These are phyloP conservation scores for Urophycis tenuis DNA, from an alignment of 2,797 vertebrate genomes.

Conservation along the genomic window DNA sequence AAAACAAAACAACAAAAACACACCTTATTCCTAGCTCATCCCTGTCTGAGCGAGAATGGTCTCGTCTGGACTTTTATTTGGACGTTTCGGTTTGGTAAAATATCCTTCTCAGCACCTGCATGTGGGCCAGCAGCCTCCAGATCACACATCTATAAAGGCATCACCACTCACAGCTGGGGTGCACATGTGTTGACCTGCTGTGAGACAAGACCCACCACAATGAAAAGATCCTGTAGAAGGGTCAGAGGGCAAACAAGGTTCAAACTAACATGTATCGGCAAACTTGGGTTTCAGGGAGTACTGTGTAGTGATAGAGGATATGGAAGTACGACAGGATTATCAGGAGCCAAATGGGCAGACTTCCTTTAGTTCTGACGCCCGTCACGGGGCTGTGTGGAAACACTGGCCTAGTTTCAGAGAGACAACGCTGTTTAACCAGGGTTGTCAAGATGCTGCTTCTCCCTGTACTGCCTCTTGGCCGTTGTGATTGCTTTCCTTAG, in stretches of 20 bases:
- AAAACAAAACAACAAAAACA: conserved; percentile 8
- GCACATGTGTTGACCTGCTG: not conserved
- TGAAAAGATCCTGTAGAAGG: conserved; percentile 12
- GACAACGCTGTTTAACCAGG: not conserved
- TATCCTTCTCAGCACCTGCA: not conserved
- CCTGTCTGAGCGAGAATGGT: conserved; percentile 6
- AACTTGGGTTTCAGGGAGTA: conserved; percentile 34
- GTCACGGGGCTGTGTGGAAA: not conserved
- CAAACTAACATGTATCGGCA: no score
- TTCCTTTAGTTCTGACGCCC: not conserved
- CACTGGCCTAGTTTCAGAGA: not conserved
- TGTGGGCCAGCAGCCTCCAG: not conserved
- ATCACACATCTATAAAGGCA: not conserved
- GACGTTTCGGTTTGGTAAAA: conserved; percentile 8
- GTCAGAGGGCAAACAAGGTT: conserved; percentile 28
- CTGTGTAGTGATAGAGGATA: conserved; percentile 20
- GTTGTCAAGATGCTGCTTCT: not conserved
- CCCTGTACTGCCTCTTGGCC: no score
- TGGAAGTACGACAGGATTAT: no score
- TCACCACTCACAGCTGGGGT: no score
- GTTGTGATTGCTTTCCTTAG: no score
- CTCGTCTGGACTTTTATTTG: conserved; percentile 11
- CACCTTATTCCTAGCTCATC: not conserved
- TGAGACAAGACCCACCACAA: conserved; percentile 13
- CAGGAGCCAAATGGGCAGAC: no score